Evolutionary conservation across 2,113 vertebrate species (phyloP).

Genomic region (Taurulus bubalis): DNA sequence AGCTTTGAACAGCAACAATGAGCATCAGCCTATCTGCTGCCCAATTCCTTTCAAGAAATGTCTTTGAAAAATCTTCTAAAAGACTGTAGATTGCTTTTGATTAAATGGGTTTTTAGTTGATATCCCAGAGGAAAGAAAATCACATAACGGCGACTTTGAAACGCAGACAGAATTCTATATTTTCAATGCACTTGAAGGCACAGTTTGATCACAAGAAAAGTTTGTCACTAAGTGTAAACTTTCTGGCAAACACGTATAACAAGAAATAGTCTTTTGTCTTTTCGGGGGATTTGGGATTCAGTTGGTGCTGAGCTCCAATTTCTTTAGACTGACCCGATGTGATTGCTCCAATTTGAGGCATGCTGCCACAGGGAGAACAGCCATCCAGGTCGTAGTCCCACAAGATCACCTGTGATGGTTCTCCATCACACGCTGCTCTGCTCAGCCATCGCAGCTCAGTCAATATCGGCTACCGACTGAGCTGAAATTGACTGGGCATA

Average conservation of each 20-base stretch:
- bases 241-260: conserved; percentile 1
- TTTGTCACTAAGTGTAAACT: conserved; percentile 23
- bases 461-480: conserved; percentile 22
- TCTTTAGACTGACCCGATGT: conserved; percentile 42
- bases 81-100: conserved; percentile 64
- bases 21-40: conserved; percentile 37
- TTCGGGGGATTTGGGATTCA: conserved; percentile 12
- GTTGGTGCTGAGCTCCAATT: conserved; percentile 27
- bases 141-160: conserved; percentile 4
- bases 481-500: conserved; percentile 22
- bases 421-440: conserved; percentile 4
- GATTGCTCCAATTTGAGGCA: conserved; percentile 10
- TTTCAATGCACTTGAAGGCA: conserved; percentile 22
- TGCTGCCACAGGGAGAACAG: neutral
- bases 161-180: conserved; percentile 20
- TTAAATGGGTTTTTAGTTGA: conserved; percentile 49
- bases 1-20: conserved; percentile 63
- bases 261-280: conserved; percentile 10
- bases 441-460: neutral
- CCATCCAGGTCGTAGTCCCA: conserved; percentile 3
- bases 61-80: conserved; percentile 66
- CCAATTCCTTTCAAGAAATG: conserved; percentile 46
- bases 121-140: conserved; percentile 37
- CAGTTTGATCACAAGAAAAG: conserved; percentile 29
- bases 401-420: conserved; percentile 20